Evolutionary conservation across 2,113 vertebrate species (phyloP).

Genomic region (Orycteropus afer): DNA sequence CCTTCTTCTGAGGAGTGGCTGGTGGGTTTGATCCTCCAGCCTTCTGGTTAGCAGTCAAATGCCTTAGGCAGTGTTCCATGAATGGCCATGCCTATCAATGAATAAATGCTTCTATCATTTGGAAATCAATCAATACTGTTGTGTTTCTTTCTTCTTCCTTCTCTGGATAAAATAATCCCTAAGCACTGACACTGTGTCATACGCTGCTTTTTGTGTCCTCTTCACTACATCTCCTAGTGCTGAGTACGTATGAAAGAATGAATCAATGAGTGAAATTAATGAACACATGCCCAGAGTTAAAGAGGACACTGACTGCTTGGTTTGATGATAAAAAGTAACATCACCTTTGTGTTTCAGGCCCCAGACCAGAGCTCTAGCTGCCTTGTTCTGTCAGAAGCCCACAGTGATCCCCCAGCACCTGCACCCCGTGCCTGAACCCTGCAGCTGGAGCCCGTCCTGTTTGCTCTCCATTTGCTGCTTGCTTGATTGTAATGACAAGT

Average conservation of each 20-base stretch:
- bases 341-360: not conserved
- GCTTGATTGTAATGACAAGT: not conserved
- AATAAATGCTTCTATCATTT: not conserved
- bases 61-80: no score
- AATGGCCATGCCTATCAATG: not conserved
- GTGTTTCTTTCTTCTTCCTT: not conserved
- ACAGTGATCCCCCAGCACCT: constrained; percentile 41
- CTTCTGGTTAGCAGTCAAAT: no score
- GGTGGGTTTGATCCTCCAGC: no score
- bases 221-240: not conserved
- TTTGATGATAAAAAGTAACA: not conserved
- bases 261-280: constrained; percentile 36
- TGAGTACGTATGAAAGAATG: not conserved
- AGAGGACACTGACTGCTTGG: constrained; percentile 35
- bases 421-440: constrained; percentile 59
- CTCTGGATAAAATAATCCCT: not conserved
- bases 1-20: no score
- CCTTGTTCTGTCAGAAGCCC: not conserved
- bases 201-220: not conserved
- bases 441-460: not conserved
- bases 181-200: not conserved
- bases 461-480: accelerated
- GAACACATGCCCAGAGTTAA: constrained; percentile 22
- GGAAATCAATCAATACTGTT: not conserved
- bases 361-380: not conserved